Evolutionary conservation across 2,113 vertebrate genomes (phyloP).

Genomic region (Megalops atlanticus): DNA sequence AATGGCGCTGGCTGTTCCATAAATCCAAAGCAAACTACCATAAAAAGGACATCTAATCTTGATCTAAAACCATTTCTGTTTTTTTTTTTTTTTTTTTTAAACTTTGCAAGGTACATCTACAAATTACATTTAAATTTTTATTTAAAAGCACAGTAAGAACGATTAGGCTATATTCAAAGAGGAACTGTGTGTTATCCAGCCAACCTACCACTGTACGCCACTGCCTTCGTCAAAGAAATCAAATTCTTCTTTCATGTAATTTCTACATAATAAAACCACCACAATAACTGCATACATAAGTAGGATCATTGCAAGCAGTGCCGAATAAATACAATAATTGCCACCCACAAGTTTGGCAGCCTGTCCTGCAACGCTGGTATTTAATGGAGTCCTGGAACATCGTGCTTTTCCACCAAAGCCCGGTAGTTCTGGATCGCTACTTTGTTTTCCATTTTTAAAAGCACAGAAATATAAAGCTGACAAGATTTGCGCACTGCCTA

Average conservation of each 20-base stretch:
- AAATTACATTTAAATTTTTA: too few species aligned
- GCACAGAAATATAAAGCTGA: neutral
- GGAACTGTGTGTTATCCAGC: neutral
- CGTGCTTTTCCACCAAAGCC: neutral
- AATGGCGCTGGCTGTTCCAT: neutral
- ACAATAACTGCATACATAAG: neutral
- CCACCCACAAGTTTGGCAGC: constrained; percentile 7
- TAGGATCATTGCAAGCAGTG: neutral
- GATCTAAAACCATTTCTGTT: neutral
- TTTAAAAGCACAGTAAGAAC: neutral
- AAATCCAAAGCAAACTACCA: neutral
- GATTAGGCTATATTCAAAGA: neutral
- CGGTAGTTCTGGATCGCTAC: neutral
- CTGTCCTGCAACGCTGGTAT: too few species aligned
- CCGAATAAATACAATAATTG: neutral
- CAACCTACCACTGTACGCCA: neutral
- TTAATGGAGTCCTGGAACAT: neutral
- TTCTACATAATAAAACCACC: neutral
- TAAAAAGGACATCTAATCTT: neutral
- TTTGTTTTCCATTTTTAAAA: constrained; percentile 3
- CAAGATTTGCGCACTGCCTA: neutral
- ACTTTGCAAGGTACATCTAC: too few species aligned
- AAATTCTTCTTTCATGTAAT: neutral
- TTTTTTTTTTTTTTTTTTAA: neutral
- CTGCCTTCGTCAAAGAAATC: neutral